Conservation (phyloP, 2,888 invertebrate genomes). For the Adelphocoris suturalis region DNA sequence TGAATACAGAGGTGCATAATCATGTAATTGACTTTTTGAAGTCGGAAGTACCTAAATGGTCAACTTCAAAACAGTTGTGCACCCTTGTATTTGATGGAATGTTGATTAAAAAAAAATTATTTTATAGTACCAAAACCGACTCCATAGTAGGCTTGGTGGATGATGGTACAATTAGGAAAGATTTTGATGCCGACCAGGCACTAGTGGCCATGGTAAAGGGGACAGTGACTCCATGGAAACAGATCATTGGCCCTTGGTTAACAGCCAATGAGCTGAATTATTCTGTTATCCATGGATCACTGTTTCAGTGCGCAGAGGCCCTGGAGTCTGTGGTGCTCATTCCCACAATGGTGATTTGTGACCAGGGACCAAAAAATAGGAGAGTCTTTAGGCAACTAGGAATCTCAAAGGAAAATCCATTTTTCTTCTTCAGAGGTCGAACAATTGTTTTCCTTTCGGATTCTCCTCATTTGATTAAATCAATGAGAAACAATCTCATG, state of each 20-base stretch:
- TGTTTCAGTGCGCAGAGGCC: constrained; percentile 11
- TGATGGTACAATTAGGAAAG: no score
- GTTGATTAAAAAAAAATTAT: no score
- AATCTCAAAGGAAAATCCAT: no score
- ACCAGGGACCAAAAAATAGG: constrained; percentile 40
- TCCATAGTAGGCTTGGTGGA: no score
- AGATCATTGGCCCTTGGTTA: constrained; percentile 30
- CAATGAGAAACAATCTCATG: constrained; percentile 28
- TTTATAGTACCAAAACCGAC: no score
- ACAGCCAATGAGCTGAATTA: background rate
- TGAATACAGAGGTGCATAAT: constrained; percentile 38
- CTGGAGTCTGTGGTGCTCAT: background rate
- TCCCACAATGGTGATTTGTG: background rate
- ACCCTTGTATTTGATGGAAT: no score
- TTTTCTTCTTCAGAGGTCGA: background rate
- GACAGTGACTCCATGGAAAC: constrained; percentile 13
- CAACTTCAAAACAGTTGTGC: background rate
- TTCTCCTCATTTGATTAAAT: constrained; percentile 11
- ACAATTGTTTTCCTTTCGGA: constrained; percentile 12
- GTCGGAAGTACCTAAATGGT: constrained; percentile 4
- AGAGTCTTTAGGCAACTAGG: constrained; percentile 1
- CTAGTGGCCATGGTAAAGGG: constrained; percentile 30
- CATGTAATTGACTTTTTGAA: constrained; percentile 2
- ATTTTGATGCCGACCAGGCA: no score
- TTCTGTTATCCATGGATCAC: no score